phyloP scores from a whole-genome alignment of 2,113 vertebrate genomes.

The Perognathus longimembris region DNA sequence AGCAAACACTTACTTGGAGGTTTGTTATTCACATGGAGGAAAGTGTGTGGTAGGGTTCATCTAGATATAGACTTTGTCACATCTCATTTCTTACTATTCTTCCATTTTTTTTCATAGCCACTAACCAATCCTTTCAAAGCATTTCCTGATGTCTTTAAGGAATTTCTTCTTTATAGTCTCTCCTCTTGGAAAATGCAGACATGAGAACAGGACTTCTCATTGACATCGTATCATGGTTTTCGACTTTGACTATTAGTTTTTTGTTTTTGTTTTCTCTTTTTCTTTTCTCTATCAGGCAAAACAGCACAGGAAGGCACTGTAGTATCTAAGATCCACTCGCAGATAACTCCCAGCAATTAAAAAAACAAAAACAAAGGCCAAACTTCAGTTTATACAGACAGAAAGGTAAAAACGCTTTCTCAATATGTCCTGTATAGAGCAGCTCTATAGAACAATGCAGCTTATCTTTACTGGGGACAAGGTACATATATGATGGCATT shows the following conservation, averaged over 20 bases:
- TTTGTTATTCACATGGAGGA: not conserved
- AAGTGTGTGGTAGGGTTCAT: not conserved
- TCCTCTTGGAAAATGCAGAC: not conserved
- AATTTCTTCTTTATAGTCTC: not conserved
- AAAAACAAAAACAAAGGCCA: no score
- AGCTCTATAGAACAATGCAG: not conserved
- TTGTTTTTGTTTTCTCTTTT: no score
- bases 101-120: not conserved
- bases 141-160: not conserved
- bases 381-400: no score
- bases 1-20: not conserved
- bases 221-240: not conserved
- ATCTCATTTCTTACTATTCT: not conserved
- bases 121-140: not conserved
- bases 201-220: not conserved
- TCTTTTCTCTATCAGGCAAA: not conserved
- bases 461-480: not conserved
- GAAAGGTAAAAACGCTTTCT: no score
- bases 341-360: not conserved
- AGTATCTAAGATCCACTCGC: not conserved
- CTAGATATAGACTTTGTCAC: not conserved
- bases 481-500: not conserved
- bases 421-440: not conserved
- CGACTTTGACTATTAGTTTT: not conserved
- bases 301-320: not conserved